phyloP scores from a whole-genome alignment of 2,888 invertebrate species.

The Sesia bembeciformis region DNA sequence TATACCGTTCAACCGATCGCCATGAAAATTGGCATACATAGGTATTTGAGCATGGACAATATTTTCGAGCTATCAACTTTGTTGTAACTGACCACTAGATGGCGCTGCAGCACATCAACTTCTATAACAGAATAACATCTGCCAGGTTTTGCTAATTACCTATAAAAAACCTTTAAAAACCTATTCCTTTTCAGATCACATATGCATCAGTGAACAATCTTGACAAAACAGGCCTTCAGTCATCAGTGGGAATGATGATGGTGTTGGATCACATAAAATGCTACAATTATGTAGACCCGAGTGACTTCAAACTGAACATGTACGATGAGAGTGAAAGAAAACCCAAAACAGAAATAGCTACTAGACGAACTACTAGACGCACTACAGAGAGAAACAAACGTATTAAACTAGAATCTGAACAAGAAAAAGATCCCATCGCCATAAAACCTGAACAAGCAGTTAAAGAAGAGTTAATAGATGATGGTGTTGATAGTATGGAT shows the following conservation, averaged over 20 bases:
- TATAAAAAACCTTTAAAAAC: background rate
- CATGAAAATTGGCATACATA: no score
- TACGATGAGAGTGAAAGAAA: constrained; percentile 8
- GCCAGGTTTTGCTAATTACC: no score
- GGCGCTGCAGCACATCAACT: no score
- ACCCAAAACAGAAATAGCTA: constrained; percentile 20
- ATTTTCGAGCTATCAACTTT: no score
- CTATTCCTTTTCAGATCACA: constrained; percentile 17
- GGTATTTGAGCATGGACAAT: no score
- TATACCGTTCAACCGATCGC: no score
- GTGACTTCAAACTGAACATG: background rate
- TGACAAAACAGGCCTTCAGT: constrained; percentile 26
- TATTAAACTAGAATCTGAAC: constrained; percentile 10
- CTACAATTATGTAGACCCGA: background rate
- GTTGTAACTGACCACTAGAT: no score
- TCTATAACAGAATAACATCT: no score
- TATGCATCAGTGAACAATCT: constrained; percentile 41
- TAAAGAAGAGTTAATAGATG: background rate
- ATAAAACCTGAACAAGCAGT: background rate
- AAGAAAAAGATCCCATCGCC: constrained; percentile 3
- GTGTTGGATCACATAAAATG: background rate
- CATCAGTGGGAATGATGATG: constrained; percentile 22
- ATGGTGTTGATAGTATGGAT: background rate
- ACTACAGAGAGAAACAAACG: constrained; percentile 5
- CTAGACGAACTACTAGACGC: background rate